phyloP scores from a whole-genome alignment of 1,140 invertebrate genomes.

The Oscheius sp. region DNA sequence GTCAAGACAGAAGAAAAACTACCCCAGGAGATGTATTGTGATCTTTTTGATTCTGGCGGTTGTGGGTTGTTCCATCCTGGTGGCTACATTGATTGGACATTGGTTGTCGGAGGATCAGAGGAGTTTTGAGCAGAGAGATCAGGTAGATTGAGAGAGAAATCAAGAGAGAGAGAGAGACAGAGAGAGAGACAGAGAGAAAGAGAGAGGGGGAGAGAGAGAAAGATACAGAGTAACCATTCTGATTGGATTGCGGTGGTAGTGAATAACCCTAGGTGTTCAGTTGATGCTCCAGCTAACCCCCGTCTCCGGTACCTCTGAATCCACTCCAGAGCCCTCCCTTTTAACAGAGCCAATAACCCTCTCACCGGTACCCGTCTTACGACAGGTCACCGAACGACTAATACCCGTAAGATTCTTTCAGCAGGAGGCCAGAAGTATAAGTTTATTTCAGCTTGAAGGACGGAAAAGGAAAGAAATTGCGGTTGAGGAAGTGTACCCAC shows the following conservation, averaged over 20 bases:
- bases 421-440: neutral
- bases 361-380: neutral
- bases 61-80: neutral
- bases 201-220: too few species aligned
- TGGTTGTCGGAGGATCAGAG: neutral
- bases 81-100: neutral
- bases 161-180: neutral
- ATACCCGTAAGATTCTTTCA: neutral
- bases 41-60: neutral
- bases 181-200: neutral
- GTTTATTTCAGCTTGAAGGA: neutral
- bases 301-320: neutral
- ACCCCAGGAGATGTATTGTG: neutral
- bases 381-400: neutral
- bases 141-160: neutral
- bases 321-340: neutral
- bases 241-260: neutral
- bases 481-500: neutral
- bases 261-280: neutral
- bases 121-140: neutral
- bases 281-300: conserved; percentile 1
- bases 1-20: neutral
- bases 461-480: neutral
- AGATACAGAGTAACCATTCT: neutral
- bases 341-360: neutral